These are phyloP conservation scores for Muscina levida DNA, from an alignment of 2,888 invertebrate genomes.

Conservation along the genomic window DNA sequence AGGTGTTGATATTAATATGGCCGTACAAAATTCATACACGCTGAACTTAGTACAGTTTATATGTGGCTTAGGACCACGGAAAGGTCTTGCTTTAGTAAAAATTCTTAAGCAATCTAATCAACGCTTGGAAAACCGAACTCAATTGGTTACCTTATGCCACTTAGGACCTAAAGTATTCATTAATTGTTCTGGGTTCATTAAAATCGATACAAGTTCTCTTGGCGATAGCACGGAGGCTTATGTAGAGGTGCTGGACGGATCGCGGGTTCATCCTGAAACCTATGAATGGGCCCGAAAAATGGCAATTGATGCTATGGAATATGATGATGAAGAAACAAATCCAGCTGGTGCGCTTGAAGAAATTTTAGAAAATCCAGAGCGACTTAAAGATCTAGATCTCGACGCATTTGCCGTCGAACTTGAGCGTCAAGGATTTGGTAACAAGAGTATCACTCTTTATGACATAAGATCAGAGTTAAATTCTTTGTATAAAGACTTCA, in stretches of 20 bases:
- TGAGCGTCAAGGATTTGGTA: constrained; percentile 93
- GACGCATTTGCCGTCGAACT: constrained; percentile 99
- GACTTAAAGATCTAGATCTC: constrained; percentile 96
- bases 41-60: constrained; percentile 96
- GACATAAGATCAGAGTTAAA: constrained; percentile 98
- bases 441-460: constrained; percentile 96
- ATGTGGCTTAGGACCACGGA: constrained; percentile 97
- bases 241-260: constrained; percentile 97
- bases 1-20: constrained; percentile 97
- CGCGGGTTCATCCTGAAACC: constrained; percentile 98
- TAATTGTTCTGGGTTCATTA: constrained; percentile 99
- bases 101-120: constrained; percentile 94
- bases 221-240: constrained; percentile 97
- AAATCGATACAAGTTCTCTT: constrained; percentile 97
- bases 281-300: constrained; percentile 99
- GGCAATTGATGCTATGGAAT: constrained; percentile 99
- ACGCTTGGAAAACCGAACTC: constrained; percentile 95
- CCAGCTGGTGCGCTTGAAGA: constrained; percentile 98
- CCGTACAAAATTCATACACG: constrained; percentile 93
- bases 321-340: constrained; percentile 97
- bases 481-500: constrained; percentile 94
- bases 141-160: constrained; percentile 95
- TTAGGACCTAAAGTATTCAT: constrained; percentile 99
- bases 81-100: constrained; percentile 92
- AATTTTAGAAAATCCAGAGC: constrained; percentile 96